Conservation (phyloP, 2,797 vertebrate genomes). For the Emydoidea blandingii region DNA sequence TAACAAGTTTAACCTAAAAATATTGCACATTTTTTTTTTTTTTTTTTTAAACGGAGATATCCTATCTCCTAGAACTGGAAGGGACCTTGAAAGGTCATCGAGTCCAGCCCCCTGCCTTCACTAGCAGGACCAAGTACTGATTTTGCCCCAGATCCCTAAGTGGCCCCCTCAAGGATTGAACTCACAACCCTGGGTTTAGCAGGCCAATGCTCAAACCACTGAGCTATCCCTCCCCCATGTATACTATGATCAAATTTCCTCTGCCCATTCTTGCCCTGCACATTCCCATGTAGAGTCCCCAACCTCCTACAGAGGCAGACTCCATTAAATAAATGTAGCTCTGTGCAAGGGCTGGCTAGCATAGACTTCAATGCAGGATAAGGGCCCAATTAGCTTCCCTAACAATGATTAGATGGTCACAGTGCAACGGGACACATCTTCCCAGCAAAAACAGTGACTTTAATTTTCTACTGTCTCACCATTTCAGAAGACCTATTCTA, state of each 20-base stretch:
- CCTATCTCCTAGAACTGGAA: too few species aligned
- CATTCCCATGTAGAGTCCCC: background rate
- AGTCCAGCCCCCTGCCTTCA: too few species aligned
- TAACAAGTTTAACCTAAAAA: background rate
- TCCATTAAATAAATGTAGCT: background rate
- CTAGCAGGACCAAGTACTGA: too few species aligned
- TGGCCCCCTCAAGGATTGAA: too few species aligned
- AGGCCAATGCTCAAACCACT: too few species aligned
- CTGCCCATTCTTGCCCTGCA: background rate
- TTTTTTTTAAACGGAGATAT: too few species aligned
- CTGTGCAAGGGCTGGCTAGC: background rate
- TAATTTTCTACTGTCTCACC: background rate
- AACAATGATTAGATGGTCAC: background rate
- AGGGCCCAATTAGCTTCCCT: background rate
- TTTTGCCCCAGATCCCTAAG: too few species aligned
- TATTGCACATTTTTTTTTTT: background rate
- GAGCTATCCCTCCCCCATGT: too few species aligned
- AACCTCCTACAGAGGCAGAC: background rate
- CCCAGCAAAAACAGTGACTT: background rate
- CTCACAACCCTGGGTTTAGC: too few species aligned
- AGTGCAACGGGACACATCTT: background rate
- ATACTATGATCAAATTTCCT: background rate
- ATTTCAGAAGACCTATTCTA: background rate
- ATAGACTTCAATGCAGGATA: background rate
- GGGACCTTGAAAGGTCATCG: too few species aligned